A percentile compares a stretch with the other conserved stretches of the same genome.
phyloP scores from a whole-genome alignment of 2,113 vertebrate species.

The Pseudorasbora parva region DNA sequence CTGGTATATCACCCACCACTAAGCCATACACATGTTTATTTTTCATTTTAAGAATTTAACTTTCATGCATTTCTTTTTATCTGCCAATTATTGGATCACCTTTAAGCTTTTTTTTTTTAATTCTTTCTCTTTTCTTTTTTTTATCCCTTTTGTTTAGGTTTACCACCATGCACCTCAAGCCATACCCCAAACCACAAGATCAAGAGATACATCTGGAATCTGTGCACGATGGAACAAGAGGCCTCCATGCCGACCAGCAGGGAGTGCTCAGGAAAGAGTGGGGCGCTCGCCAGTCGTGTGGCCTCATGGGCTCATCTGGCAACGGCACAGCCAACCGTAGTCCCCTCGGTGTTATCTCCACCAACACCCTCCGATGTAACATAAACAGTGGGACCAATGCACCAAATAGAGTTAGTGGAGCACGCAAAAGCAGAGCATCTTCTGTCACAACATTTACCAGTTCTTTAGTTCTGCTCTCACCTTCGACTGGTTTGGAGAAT shows the following conservation, averaged over 20 bases:
- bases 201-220: slow-evolving; percentile 72
- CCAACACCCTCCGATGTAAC: slow-evolving; percentile 77
- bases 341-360: slow-evolving; percentile 80
- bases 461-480: slow-evolving; percentile 46
- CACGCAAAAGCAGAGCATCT: slow-evolving; percentile 46
- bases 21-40: neutral
- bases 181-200: slow-evolving; percentile 83
- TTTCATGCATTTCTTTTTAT: slow-evolving; percentile 34
- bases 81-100: slow-evolving; percentile 37
- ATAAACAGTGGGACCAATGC: neutral
- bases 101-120: neutral
- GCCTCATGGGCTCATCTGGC: slow-evolving; percentile 64
- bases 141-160: slow-evolving; percentile 71
- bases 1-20: no score
- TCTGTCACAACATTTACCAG: slow-evolving; percentile 49
- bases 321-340: slow-evolving; percentile 71
- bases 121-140: slow-evolving; percentile 52
- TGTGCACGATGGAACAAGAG: slow-evolving; percentile 68
- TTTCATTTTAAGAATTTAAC: neutral
- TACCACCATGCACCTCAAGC: slow-evolving; percentile 90
- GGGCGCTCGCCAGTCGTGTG: slow-evolving; percentile 66
- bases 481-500: slow-evolving; percentile 45
- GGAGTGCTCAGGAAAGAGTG: slow-evolving; percentile 69
- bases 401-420: slow-evolving; percentile 42
- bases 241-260: slow-evolving; percentile 69